A percentile compares a stretch with the other conserved stretches of the same genome.
Evolutionary conservation across 2,888 invertebrate genomes (phyloP).

Genomic region (Metallyticus violacea): DNA sequence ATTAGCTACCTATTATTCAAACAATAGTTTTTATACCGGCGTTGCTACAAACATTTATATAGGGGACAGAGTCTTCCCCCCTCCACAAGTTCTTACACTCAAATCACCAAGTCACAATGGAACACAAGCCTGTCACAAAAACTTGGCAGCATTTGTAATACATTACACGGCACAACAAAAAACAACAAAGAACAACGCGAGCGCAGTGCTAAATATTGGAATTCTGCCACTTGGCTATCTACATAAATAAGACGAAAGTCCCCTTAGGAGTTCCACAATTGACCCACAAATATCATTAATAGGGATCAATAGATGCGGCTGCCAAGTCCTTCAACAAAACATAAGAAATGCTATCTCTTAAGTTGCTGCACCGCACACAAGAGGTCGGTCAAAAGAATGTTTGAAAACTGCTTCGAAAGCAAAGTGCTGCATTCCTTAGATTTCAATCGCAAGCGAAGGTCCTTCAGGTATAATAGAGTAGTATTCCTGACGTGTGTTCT

Average conservation of each 20-base stretch:
- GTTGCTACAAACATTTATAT: too few species aligned
- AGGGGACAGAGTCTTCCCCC: too few species aligned
- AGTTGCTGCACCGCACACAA: background rate
- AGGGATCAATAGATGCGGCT: background rate
- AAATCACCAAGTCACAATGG: background rate
- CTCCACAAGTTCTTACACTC: background rate
- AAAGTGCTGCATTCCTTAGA: too few species aligned
- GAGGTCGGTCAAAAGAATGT: background rate
- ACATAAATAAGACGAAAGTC: background rate
- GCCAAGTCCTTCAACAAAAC: background rate
- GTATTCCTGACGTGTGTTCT: too few species aligned
- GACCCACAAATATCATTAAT: background rate
- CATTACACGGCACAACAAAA: background rate
- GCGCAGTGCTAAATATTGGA: background rate
- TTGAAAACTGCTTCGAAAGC: background rate
- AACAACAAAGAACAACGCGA: background rate
- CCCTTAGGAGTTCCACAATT: background rate
- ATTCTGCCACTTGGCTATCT: background rate
- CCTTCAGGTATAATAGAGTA: too few species aligned
- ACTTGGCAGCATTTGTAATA: background rate
- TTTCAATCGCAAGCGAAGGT: too few species aligned
- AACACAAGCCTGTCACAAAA: background rate
- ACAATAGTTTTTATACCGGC: too few species aligned
- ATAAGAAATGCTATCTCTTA: background rate
- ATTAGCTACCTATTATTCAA: too few species aligned